Percentiles rank a stretch among this genome's conserved stretches.
These are phyloP conservation scores for Rotaria sp. DNA, from an alignment of 2,888 invertebrate genomes.

Conservation along the genomic window DNA sequence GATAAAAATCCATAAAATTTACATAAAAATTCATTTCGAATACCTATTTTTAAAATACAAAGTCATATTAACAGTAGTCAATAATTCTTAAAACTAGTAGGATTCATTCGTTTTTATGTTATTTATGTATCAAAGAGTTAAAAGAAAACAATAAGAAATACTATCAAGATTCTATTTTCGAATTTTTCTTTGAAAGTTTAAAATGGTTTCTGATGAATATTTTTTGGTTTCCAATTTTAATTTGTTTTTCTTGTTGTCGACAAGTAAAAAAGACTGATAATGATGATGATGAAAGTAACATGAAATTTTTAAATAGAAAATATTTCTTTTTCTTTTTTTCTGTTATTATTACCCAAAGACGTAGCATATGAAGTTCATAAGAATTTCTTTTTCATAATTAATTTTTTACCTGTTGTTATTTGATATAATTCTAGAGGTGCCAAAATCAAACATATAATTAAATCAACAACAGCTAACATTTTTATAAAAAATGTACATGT, in stretches of 20 bases:
- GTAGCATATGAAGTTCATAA: too few relatives aligned
- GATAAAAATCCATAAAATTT: conserved; percentile 20
- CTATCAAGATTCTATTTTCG: too few relatives aligned
- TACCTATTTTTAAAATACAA: background rate
- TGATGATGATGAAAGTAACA: too few relatives aligned
- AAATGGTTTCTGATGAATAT: too few relatives aligned
- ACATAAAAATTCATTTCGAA: conserved; percentile 18
- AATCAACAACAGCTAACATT: conserved; percentile 7
- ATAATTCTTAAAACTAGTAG: background rate
- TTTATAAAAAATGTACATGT: conserved; percentile 29
- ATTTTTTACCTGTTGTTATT: background rate
- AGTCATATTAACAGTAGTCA: background rate
- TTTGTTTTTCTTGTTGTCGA: too few relatives aligned
- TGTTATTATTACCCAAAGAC: too few relatives aligned
- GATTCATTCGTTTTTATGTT: background rate
- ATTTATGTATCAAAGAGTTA: background rate
- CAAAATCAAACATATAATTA: background rate
- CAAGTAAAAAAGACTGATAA: too few relatives aligned
- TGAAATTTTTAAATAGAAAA: too few relatives aligned
- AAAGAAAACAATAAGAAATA: background rate
- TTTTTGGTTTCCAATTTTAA: too few relatives aligned
- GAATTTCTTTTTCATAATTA: background rate
- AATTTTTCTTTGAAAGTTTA: too few relatives aligned
- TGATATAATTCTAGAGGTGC: conserved; percentile 25
- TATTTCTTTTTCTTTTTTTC: too few relatives aligned